Evolutionary conservation across 2,888 invertebrate species (phyloP), one percentile per base, ranked within the genome.

Genomic region (Lasioglossum pauxillum): DNA sequence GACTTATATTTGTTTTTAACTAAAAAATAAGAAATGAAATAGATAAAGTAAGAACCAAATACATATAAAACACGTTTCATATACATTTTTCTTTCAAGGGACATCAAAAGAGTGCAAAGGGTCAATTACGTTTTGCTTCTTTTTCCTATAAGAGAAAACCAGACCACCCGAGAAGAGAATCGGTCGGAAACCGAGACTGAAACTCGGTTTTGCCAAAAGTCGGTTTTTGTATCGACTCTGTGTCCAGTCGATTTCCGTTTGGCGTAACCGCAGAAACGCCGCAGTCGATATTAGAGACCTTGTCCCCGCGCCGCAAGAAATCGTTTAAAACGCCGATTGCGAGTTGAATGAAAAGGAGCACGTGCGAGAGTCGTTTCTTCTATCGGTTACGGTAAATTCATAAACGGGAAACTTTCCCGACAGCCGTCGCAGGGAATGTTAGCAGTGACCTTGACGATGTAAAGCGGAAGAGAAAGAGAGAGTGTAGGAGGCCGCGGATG

Each of bases 311-410:
- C n/a, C 57, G n/a, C n/a, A 27, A 60, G 60, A 14, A 60, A 60
- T 60, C 60, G 27, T 60, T 60, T 14, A n/a, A 1, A 41, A 41
- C n/a, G 71, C 67, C 19, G 31, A n/a, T 41, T 41, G 41, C 0
- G 27, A 19, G 27, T 35, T 44, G 72, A 60, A 14, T 41, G 27
- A 19, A 64, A 53, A 53, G 49, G 49, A 23, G 67, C 46, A 77
- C 49, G 44, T n/a, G 49, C 12, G 38, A 19, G 19, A n/a, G 14
- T n/a, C 5, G 5, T 41, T 67, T n/a, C 71, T 41, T 53, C 19
- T 46, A 46, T 83, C 73, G 73, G 71, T 53, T 53, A 69, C 35
- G 83, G 49, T 49, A 49, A 84, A 77, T 77, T 75, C 23, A 60
- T 57, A 83, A 74, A 78, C 53, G 35, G 38, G 16, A 23, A 35